Base-by-base conservation (phyloP, 2,888 invertebrate genomes). In the Drosophila melanocephala region DNA sequence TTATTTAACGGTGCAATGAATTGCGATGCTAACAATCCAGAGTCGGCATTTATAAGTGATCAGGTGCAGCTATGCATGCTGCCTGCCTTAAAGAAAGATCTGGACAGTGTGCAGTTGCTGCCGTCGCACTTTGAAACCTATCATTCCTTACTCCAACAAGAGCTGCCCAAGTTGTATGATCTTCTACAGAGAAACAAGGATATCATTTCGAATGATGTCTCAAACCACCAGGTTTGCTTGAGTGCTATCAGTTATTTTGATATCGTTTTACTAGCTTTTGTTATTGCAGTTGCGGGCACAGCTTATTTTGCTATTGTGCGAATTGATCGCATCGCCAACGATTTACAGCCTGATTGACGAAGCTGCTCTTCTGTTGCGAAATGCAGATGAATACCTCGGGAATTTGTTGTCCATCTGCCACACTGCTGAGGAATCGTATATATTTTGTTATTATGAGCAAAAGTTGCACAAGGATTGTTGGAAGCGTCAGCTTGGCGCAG, bases 401-500 rank as follows among this genome's bases (percentile, higher is more conserved):
- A 72, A 79, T 56, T 28, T 75, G 14, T 2, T n/a, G 39, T 14
- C 32, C 30, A 30, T 6, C 10, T 58, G 32, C 30, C 5, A 58
- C 37, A 4, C n/a, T 9, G 26, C 37, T 5, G 72, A 84, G 5
- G 83, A 90, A n/a, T 57, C 66, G 0, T 52, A 60, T 19, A 72
- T 93, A 28, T 85, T 92, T 51, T 77, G 53, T n/a, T 91, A 91
- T 60, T 93, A 92, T 66, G 87, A 91, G 39, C 58, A 81, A 19
- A 89, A 88, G 63, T 75, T 93, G 52, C 83, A 83, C 10, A 89
- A 83, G 52, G 75, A 84, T 35, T 44, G 67, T 26, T 93, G 93
- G 93, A 93, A 92, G 72, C 87, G 84, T 1, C 87, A 93, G 57
- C 70, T 92, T 6, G 93, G 93, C 0, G 77, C 89, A 4, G 72